A percentile compares a stretch with the other conserved stretches of the same genome.
phyloP scores from a whole-genome alignment of 2,888 invertebrate genomes.

The Amiota minor region DNA sequence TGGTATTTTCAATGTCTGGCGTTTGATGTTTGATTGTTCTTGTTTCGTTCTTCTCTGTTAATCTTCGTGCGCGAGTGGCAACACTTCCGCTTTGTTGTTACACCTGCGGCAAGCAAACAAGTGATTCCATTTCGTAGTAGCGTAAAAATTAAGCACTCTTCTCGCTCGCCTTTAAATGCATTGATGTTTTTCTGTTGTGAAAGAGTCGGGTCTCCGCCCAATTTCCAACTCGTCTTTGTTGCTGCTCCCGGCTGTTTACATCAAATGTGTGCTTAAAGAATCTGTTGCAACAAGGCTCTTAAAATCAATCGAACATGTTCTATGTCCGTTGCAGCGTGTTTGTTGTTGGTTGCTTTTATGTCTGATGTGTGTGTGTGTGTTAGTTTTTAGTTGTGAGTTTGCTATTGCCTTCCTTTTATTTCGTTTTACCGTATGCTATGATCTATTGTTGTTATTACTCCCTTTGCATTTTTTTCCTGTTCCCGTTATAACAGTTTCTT shows the following conservation, averaged over 20 bases:
- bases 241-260: conserved; percentile 11
- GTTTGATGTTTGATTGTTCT: background rate
- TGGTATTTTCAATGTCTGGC: conserved; percentile 28
- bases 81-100: conserved; percentile 19
- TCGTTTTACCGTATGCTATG: background rate
- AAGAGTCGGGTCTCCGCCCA: conserved; percentile 15
- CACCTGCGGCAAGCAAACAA: conserved; percentile 24
- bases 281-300: background rate
- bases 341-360: background rate
- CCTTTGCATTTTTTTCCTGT: background rate
- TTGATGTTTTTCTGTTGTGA: conserved; percentile 7
- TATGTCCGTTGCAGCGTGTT: background rate
- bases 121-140: background rate
- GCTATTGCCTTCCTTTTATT: background rate
- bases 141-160: no score
- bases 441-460: background rate
- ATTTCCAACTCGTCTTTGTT: conserved; percentile 3
- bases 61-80: background rate
- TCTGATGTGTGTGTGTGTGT: background rate
- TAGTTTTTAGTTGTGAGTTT: background rate
- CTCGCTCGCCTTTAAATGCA: no score
- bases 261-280: background rate
- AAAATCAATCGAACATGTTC: conserved; percentile 20
- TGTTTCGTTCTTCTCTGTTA: background rate
- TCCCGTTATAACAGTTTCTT: conserved; percentile 5